These are phyloP conservation scores for Heliopora coerulea DNA, from an alignment of 92 coral and sea anemone genomes.

Conservation along the genomic window DNA sequence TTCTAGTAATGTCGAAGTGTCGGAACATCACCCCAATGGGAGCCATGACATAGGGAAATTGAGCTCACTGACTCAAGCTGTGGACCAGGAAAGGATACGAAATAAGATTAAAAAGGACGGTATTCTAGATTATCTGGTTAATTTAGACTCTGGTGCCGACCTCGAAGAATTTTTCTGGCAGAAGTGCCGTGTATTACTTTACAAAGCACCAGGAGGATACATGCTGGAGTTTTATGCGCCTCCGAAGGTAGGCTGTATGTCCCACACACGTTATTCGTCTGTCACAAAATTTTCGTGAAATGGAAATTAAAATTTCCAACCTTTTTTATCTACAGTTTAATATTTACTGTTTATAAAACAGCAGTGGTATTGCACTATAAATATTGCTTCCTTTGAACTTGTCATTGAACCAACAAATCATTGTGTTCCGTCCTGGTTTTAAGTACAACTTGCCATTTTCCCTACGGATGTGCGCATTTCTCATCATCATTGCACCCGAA, in stretches of 20 bases:
- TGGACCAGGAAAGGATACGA: constrained; percentile 24
- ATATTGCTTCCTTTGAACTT: too few relatives aligned
- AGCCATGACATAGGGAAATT: not conserved
- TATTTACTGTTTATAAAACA: constrained; percentile 10
- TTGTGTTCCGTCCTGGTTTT: too few relatives aligned
- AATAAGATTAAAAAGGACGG: constrained; percentile 67
- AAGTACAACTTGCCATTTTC: too few relatives aligned
- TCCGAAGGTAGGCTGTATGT: constrained; percentile 72
- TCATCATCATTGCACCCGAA: too few relatives aligned
- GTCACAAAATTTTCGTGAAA: not conserved
- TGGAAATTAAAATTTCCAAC: too few relatives aligned
- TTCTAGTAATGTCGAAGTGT: constrained; percentile 59
- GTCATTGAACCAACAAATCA: too few relatives aligned
- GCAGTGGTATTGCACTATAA: too few relatives aligned
- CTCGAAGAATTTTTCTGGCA: constrained; percentile 99
- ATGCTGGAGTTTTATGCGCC: constrained; percentile 97
- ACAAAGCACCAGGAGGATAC: constrained; percentile 97
- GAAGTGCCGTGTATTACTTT: constrained; percentile 85
- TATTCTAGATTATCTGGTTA: constrained; percentile 86
- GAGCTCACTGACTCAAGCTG: constrained; percentile 9
- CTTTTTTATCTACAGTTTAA: too few relatives aligned
- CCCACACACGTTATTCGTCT: not conserved
- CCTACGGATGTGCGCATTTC: too few relatives aligned
- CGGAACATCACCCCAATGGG: constrained; percentile 41
- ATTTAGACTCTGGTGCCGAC: constrained; percentile 87